phyloP scores from a whole-genome alignment of 2,888 invertebrate genomes.

The Drosophila greeni region DNA sequence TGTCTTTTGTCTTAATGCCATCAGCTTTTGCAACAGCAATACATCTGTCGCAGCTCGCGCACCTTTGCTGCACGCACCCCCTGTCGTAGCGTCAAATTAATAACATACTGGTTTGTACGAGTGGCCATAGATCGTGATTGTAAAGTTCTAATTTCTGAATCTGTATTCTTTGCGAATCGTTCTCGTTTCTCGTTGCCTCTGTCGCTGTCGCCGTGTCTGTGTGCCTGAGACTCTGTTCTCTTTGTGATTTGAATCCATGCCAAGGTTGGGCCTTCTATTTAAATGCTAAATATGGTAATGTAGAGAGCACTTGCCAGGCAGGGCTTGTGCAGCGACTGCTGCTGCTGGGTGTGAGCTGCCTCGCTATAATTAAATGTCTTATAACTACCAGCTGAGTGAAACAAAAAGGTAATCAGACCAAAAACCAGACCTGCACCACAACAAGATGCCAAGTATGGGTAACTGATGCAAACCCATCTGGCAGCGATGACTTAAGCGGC shows the following conservation, averaged over 20 bases:
- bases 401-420: constrained; percentile 22
- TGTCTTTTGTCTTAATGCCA: constrained; percentile 37
- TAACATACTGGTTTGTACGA: constrained; percentile 20
- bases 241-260: constrained; percentile 44
- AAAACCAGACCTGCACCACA: constrained; percentile 28
- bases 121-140: constrained; percentile 26
- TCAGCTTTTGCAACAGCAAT: constrained; percentile 16
- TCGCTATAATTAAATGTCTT: constrained; percentile 23
- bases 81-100: constrained; percentile 27
- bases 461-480: constrained; percentile 15
- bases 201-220: neutral
- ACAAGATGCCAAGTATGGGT: constrained; percentile 25
- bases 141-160: constrained; percentile 31
- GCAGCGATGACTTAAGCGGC: constrained; percentile 26
- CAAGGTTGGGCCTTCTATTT: constrained; percentile 49
- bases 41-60: constrained; percentile 14
- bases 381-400: constrained; percentile 10
- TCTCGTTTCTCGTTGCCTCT: constrained; percentile 12
- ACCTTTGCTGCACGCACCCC: constrained; percentile 32
- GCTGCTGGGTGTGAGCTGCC: constrained; percentile 32
- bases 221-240: constrained; percentile 29
- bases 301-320: constrained; percentile 21
- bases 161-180: constrained; percentile 34
- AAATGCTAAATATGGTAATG: constrained; percentile 42
- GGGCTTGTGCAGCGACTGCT: constrained; percentile 12